Evolutionary conservation across 2,888 invertebrate genomes (phyloP), one percentile per base, ranked within the genome.

Genomic region (Athrips mouffetella): DNA sequence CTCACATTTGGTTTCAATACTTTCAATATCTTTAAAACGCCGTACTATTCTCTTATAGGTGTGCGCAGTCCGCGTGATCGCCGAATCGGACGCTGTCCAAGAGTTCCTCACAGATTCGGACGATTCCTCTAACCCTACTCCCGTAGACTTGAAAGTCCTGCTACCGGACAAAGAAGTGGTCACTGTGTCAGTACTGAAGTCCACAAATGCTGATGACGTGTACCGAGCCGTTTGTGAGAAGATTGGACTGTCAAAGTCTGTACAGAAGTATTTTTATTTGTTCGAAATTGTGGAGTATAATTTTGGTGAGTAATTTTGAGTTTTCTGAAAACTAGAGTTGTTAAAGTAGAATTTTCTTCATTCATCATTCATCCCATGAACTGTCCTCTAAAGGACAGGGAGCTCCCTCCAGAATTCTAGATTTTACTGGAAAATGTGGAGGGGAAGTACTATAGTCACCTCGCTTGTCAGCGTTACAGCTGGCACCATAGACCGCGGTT

Each of bases 271-370:
- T 86, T 98, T 98, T 89, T 97, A 98, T 72, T 90, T 99, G 46
- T 99, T 98, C 80, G 99, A 99, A 88, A 97, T 98, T 62, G 96
- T 98, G 47, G 98, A 99, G 77, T 96, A 97, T 77, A 97, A 97
- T 85, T 98, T 98, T 83, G 97, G 97, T 97, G 71, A 90, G 91
- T 76, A 1, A 2, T 10, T 35, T 27, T n/a, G 40, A 30, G n/a
- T 3, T 29, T 10, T 29, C n/a, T 29, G 29, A 29, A 29, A 29
- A 29, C 7, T 5, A n/a, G n/a, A n/a, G n/a, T n/a, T n/a, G n/a
- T n/a, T n/a, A n/a, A n/a, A n/a, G n/a, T n/a, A n/a, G n/a, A n/a
- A n/a, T n/a, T n/a, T n/a, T n/a, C n/a, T n/a, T n/a, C n/a, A n/a
- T n/a, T n/a, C n/a, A n/a, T n/a, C n/a, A n/a, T n/a, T n/a, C n/a